Evolutionary conservation across 2,888 invertebrate genomes (phyloP).

Genomic region (Spilarctia lutea): DNA sequence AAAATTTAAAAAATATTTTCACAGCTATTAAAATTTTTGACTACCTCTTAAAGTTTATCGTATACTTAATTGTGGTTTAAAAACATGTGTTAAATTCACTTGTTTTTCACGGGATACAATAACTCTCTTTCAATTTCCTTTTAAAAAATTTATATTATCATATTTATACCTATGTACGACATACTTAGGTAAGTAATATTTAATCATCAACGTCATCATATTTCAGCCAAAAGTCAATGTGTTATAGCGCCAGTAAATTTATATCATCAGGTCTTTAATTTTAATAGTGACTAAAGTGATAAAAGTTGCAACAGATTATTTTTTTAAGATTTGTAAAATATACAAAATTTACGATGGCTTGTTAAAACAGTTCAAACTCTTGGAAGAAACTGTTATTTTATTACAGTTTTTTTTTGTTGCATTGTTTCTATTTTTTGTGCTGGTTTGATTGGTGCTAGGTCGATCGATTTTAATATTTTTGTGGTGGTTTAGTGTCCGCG

Average conservation of each 20-base stretch:
- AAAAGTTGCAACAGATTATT: too few relatives aligned
- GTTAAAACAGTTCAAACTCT: background rate
- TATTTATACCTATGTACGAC: too few relatives aligned
- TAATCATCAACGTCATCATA: too few relatives aligned
- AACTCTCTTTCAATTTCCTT: background rate
- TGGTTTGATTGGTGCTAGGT: background rate
- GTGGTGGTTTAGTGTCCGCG: conserved; percentile 53
- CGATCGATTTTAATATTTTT: background rate
- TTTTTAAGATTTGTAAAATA: background rate
- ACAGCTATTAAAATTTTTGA: background rate
- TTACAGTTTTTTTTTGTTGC: background rate
- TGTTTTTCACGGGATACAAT: background rate
- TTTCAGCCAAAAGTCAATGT: too few relatives aligned
- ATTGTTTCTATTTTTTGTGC: too few relatives aligned
- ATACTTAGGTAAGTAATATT: too few relatives aligned
- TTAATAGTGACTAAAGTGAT: background rate
- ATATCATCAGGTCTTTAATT: background rate
- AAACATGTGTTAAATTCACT: background rate
- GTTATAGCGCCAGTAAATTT: too few relatives aligned
- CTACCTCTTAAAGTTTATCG: too few relatives aligned
- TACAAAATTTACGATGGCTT: background rate
- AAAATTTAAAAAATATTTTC: background rate
- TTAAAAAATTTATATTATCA: background rate
- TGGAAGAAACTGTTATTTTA: background rate
- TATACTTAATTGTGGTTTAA: background rate